Evolutionary conservation across 2,113 vertebrate species (phyloP), one percentile per base, ranked within the genome.

Genomic region (Amphiprion ocellaris): DNA sequence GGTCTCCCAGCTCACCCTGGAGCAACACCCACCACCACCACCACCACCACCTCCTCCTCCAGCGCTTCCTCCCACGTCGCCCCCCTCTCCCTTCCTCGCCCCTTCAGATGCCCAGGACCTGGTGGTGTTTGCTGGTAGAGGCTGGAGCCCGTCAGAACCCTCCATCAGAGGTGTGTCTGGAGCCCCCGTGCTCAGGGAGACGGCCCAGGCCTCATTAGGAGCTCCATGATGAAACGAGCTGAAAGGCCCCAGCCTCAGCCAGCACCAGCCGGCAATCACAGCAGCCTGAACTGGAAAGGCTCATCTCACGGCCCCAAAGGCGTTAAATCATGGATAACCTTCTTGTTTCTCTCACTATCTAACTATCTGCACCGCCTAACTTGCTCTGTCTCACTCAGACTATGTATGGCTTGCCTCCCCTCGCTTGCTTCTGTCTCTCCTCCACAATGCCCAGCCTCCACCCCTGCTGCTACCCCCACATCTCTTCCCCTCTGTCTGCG

Each of bases 271-370:
- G 83, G 91, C 90, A 93, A 93, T 93, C 90, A 90, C 91, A 90
- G 92, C 85, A 84, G 80, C 76, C 77, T 79, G 88, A 89, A 87
- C 89, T 80, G 88, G 77, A 89, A 69, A 87, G 84, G 90, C 84
- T 91, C 88, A 90, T 93, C 93, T 91, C 90, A 79, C 21, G 67
- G 89, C 92, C 90, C 88, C 90, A 90, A 26, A 92, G 88, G 87
- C 82, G 76, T 83, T 95, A 93, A 95, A 95, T 95, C 93, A 95
- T 95, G 89, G 90, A 95, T 95, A 91, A 92, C 90, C 88, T 81
- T 87, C 84, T 89, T 79, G 87, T 92, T 91, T 89, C 89, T 78
- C 89, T 82, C 70, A 33, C 87, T 85, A 90, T 90, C 87, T 88
- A 90, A 87, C 89, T 90, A 93, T 85, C 83, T 60, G 58, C 74